A percentile compares a stretch with the other conserved stretches of the same genome.
phyloP scores from a whole-genome alignment of 2,113 vertebrate genomes.

The Pomatorhinus ruficollis region DNA sequence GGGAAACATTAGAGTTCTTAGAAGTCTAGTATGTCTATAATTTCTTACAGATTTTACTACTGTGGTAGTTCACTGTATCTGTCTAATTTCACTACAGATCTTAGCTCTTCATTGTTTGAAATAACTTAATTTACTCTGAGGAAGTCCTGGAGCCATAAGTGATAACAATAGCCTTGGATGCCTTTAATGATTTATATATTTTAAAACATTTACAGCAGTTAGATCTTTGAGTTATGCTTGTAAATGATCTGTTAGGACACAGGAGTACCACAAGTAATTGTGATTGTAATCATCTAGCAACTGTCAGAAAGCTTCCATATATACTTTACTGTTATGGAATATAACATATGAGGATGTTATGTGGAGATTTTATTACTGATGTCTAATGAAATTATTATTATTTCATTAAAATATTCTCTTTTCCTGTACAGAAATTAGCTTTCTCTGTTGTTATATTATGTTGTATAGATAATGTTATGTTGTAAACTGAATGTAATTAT shows the following conservation, averaged over 20 bases:
- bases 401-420: not conserved
- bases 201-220: not conserved
- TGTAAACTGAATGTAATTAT: not conserved
- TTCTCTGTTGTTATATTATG: not conserved
- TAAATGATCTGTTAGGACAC: not conserved
- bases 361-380: not conserved
- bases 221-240: not conserved
- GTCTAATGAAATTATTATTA: not conserved
- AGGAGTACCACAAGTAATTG: not conserved
- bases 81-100: not conserved
- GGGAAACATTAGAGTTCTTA: not conserved
- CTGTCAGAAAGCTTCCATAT: not conserved
- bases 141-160: not conserved
- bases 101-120: not conserved
- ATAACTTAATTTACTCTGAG: not conserved
- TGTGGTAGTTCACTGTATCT: not conserved
- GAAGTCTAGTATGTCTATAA: not conserved
- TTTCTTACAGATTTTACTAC: not conserved
- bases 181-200: not conserved
- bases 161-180: not conserved
- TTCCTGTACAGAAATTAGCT: not conserved
- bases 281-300: not conserved
- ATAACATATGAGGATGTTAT: not conserved
- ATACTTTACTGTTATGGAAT: not conserved
- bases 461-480: not conserved